phyloP scores from a whole-genome alignment of 2,888 invertebrate genomes.

The Dascillus cervinus region DNA sequence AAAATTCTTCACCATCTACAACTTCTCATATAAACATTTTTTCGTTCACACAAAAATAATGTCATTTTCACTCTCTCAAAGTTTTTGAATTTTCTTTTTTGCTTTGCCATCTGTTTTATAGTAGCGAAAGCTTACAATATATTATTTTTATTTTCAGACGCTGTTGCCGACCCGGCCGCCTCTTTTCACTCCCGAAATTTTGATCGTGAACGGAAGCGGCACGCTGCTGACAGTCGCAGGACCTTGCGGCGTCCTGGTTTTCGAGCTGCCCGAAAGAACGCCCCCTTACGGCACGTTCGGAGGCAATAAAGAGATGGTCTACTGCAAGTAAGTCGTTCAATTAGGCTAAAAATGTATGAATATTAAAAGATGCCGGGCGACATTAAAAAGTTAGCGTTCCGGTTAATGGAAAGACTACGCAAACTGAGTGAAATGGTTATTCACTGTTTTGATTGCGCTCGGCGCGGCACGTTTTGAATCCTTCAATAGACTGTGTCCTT shows the following conservation, averaged over 20 bases:
- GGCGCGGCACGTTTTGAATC: constrained; percentile 2
- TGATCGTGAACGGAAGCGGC: constrained; percentile 58
- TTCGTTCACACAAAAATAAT: no score
- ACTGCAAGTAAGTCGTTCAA: constrained; percentile 74
- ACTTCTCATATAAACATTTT: no score
- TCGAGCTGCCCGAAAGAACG: constrained; percentile 65
- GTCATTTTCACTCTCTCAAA: no score
- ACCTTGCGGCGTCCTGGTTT: constrained; percentile 57
- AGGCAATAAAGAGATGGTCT: constrained; percentile 57
- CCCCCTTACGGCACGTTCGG: constrained; percentile 61
- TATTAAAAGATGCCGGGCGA: no score
- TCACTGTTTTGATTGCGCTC: constrained; percentile 16
- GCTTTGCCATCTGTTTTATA: no score
- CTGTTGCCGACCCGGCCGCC: constrained; percentile 61
- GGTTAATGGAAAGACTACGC: no score
- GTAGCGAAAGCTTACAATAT: background rate
- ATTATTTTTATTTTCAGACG: constrained; percentile 48
- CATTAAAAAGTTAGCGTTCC: constrained; percentile 13
- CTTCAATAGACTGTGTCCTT: no score
- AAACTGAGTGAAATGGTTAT: constrained; percentile 25
- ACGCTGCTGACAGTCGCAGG: constrained; percentile 65
- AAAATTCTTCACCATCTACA: no score
- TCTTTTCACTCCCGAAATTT: constrained; percentile 58
- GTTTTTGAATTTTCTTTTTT: no score
- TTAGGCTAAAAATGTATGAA: no score